phyloP scores from a whole-genome alignment of 1,140 invertebrate species.

The Formica selysi region DNA sequence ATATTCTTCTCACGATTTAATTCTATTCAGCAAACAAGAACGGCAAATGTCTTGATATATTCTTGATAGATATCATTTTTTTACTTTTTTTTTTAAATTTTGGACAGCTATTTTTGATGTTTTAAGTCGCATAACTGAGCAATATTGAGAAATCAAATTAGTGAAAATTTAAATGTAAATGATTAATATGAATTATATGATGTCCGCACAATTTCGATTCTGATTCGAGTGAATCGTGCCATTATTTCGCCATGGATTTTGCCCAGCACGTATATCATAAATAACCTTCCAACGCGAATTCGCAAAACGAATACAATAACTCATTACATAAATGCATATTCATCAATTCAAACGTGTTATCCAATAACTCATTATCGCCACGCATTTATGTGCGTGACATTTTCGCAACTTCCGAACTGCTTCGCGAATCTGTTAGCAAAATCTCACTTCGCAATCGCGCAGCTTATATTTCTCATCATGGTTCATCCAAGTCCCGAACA shows the following conservation, averaged over 20 bases:
- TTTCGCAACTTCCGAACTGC: conserved; percentile 12
- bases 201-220: conserved; percentile 10
- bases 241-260: conserved; percentile 28
- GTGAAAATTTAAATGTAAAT: conserved; percentile 22
- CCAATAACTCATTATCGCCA: conserved; percentile 39
- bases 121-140: background rate
- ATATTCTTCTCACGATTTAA: conserved; percentile 71
- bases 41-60: conserved; percentile 40
- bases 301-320: conserved; percentile 46
- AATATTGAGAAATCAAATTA: conserved; percentile 1
- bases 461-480: conserved; percentile 41
- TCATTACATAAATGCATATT: conserved; percentile 54
- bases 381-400: conserved; percentile 13
- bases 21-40: conserved; percentile 59
- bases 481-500: background rate
- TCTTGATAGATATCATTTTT: conserved; percentile 52
- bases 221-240: background rate
- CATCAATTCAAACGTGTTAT: conserved; percentile 35
- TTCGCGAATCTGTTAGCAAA: conserved; percentile 29
- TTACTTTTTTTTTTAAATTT: conserved; percentile 11
- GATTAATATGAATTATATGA: conserved; percentile 22
- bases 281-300: conserved; percentile 10
- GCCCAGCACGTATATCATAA: conserved; percentile 17
- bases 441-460: conserved; percentile 38
- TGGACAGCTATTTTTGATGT: background rate